Evolutionary conservation across 2,113 vertebrate species (phyloP).

Genomic region (Clarias macrocephalus): DNA sequence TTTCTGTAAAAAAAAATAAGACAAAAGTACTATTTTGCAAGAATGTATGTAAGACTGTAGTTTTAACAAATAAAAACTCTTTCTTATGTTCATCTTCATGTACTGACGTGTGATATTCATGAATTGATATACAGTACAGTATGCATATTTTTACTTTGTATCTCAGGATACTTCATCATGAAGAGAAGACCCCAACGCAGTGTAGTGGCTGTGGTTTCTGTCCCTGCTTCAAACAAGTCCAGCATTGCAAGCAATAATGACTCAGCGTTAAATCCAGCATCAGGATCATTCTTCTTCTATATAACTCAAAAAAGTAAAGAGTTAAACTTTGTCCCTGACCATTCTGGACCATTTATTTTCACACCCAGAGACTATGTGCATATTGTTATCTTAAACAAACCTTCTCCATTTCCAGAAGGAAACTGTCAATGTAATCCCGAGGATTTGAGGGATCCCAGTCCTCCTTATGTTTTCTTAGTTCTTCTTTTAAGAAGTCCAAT

Average conservation of each 20-base stretch:
- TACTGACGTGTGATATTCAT: background rate
- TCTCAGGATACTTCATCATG: constrained; percentile 69
- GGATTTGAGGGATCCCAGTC: constrained; percentile 61
- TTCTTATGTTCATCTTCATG: background rate
- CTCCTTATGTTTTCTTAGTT: constrained; percentile 51
- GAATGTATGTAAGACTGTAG: background rate
- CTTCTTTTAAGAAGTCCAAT: constrained; percentile 55
- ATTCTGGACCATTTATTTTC: background rate
- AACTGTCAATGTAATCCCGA: constrained; percentile 66
- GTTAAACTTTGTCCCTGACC: background rate
- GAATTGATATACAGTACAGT: background rate
- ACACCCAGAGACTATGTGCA: background rate
- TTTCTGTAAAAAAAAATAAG: constrained; percentile 38
- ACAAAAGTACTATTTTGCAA: background rate
- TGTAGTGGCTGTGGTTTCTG: constrained; percentile 72
- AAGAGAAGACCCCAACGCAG: constrained; percentile 74
- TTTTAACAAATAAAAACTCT: background rate
- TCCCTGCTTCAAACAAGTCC: constrained; percentile 73
- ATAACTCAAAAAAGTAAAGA: background rate
- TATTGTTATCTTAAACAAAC: constrained; percentile 45
- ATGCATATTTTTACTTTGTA: constrained; percentile 67
- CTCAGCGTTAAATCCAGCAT: constrained; percentile 61
- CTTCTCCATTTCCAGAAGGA: constrained; percentile 62
- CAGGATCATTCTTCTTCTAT: constrained; percentile 30
- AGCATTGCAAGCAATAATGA: constrained; percentile 51